These are phyloP conservation scores for Callyntrura guangdongensis DNA, from an alignment of 2,888 invertebrate species.

Conservation along the genomic window DNA sequence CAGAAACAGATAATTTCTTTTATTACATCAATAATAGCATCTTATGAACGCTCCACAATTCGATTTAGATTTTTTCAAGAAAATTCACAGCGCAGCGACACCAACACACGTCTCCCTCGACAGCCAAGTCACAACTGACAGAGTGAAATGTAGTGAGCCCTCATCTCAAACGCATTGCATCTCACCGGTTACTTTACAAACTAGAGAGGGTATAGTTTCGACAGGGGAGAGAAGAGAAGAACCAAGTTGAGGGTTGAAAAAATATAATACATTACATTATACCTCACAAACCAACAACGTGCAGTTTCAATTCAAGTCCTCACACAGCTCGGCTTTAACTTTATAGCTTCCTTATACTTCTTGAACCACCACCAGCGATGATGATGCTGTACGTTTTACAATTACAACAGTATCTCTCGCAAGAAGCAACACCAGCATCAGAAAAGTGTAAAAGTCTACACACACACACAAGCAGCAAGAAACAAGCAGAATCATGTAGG, in stretches of 20 bases:
- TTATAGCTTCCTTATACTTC: constrained; percentile 34
- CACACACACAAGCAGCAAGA: constrained; percentile 6
- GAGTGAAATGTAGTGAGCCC: constrained; percentile 49
- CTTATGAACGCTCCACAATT: constrained; percentile 14
- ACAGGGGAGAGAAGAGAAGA: neutral
- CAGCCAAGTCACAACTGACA: constrained; percentile 78
- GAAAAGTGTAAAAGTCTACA: constrained; percentile 46
- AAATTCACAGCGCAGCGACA: constrained; percentile 58
- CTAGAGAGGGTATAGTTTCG: constrained; percentile 1
- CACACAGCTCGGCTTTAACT: neutral
- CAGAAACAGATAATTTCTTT: neutral
- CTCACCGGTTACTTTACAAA: constrained; percentile 32
- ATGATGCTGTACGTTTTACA: no score
- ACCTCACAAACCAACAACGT: no score
- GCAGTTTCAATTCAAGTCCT: no score
- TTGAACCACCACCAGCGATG: no score
- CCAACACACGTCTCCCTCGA: constrained; percentile 71
- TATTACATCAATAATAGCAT: neutral
- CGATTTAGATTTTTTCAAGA: neutral
- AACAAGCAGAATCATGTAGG: constrained; percentile 40
- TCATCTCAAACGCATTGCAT: constrained; percentile 48
- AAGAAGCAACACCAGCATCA: neutral
- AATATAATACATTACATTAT: neutral
- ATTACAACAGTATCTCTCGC: neutral
- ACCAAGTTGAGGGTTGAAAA: constrained; percentile 9